Base-by-base conservation (phyloP, 2,888 invertebrate species). In the Zhuqinia jingwanae region DNA sequence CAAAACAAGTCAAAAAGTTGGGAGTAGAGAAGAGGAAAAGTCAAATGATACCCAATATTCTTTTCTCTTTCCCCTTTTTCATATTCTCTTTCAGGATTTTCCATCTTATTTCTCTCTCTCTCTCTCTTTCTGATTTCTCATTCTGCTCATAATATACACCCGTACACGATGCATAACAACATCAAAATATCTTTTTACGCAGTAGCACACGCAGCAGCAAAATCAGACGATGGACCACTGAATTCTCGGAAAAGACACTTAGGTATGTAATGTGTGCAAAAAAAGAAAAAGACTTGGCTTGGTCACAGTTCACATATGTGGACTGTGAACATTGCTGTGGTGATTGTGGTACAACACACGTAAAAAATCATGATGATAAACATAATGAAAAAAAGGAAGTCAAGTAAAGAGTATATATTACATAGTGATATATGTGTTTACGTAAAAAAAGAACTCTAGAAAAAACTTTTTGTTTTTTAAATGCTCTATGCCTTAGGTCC, bases 141-240 rank as follows among this genome's bases (percentile, higher is more conserved):
- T 50, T 73, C 73, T 73, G 73, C 73, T 73, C 73, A 73, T 73
- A n/a, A n/a, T n/a, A 50, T 17, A 50, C 73, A 8, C 25, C 25
- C 45, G 1, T n/a, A 70, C 22, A 73, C 8, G 25, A 22, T 15
- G 15, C 60, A n/a, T 25, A 60, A 22, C 22, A 22, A 60, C 27
- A 25, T 22, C 2, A 60, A 60, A 60, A 22, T 60, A 60, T 60
- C 60, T 60, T 22, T 56, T 60, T 22, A 50, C 73, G 47, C 70
- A 20, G 50, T 11, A 60, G 6, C 45, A 68, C 20, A n/a, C n/a
- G n/a, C n/a, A n/a, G 42, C 36, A 68, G 68, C 8, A 42, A 68
- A 45, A 36, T 17, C 30, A 42, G 65, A 65, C 3, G 36, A 36
- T 36, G 36, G 8, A 36, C 36, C 36, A 36, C 36, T 36, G 36